Conservation (phyloP, 2,797 vertebrate species). For the Mus spretus region DNA sequence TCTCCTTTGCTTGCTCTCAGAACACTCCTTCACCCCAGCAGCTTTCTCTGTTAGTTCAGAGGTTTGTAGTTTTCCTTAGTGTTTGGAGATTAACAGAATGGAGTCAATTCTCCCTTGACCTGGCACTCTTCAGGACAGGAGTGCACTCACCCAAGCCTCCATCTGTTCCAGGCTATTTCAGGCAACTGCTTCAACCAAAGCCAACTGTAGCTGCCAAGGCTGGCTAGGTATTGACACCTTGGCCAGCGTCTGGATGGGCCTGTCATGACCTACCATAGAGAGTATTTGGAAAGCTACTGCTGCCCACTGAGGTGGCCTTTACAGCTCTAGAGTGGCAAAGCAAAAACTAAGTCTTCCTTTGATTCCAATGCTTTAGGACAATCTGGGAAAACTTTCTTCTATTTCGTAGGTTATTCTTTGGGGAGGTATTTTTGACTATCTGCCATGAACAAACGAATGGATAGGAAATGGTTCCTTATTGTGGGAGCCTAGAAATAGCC, state of each 20-base stretch:
- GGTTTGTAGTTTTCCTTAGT: not conserved
- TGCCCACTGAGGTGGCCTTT: not conserved
- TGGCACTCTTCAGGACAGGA: constrained; percentile 19
- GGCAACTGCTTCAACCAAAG: not conserved
- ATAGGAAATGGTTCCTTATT: not conserved
- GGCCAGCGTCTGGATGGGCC: not conserved
- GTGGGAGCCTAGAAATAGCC: not conserved
- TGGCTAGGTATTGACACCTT: constrained; percentile 1
- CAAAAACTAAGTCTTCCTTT: not conserved
- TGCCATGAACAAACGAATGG: not conserved
- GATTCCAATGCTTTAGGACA: not conserved
- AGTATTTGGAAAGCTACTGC: constrained; percentile 42
- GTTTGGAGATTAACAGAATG: constrained; percentile 50
- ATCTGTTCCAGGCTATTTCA: constrained; percentile 62
- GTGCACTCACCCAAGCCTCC: not conserved
- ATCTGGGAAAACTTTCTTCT: not conserved
- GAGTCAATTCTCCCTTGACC: constrained; percentile 1
- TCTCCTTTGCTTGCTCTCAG: not conserved
- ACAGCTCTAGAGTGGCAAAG: not conserved
- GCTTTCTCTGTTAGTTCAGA: not conserved
- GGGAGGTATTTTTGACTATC: not conserved
- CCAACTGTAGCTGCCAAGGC: constrained; percentile 9
- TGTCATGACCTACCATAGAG: not conserved
- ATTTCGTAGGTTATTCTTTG: constrained; percentile 27
- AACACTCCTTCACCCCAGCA: not conserved